Conservation (phyloP, 2,797 vertebrate species). For the Coregonus suidteri region DNA sequence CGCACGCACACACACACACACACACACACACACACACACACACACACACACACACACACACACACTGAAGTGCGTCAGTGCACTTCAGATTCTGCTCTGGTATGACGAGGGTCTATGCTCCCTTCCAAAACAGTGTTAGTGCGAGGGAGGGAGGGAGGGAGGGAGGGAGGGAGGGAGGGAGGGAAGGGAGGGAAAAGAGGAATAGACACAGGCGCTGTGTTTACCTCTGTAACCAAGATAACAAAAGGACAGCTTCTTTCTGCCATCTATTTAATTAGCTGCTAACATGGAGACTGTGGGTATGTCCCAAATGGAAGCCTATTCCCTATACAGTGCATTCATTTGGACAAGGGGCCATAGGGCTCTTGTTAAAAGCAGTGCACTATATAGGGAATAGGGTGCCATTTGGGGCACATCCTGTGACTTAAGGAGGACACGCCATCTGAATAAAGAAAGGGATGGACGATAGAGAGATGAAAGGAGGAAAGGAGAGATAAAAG, state of each 20-base stretch:
- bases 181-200: background rate
- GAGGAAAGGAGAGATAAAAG: background rate
- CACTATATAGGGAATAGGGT: too few relatives aligned
- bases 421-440: background rate
- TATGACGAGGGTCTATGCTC: background rate
- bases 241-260: slow-evolving; percentile 8
- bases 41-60: background rate
- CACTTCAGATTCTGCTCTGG: background rate
- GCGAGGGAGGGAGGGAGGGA: background rate
- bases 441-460: background rate
- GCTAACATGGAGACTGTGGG: background rate
- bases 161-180: background rate
- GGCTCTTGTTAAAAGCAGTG: too few relatives aligned
- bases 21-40: background rate
- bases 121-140: background rate
- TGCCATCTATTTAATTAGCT: slow-evolving; percentile 2
- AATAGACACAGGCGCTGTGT: background rate
- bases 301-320: background rate
- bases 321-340: background rate
- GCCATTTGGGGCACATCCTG: background rate
- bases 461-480: too few relatives aligned
- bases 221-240: slow-evolving; percentile 6
- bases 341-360: background rate
- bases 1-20: too few relatives aligned
- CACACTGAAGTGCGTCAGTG: background rate